Evolutionary conservation across 2,888 invertebrate species (phyloP).

Genomic region (Lasioglossum calceatum): DNA sequence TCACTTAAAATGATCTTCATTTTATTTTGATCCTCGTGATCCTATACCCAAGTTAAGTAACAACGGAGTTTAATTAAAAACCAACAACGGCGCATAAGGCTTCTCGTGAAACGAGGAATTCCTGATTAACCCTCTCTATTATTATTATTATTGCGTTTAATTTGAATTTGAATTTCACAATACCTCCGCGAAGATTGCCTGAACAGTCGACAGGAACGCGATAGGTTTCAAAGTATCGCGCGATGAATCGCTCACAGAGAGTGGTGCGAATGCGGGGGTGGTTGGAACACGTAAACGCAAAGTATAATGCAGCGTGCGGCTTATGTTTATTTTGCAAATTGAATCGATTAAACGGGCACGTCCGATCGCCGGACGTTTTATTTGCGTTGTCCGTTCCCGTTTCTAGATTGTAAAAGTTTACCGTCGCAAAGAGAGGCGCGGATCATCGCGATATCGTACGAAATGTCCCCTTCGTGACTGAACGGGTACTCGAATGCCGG

Average conservation of each 20-base stretch:
- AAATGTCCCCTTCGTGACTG: conserved; percentile 33
- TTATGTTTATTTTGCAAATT: conserved; percentile 4
- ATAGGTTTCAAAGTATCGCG: not conserved
- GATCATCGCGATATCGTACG: conserved; percentile 6
- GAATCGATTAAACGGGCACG: not conserved
- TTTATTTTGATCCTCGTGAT: not conserved
- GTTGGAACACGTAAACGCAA: not conserved
- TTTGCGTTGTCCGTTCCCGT: not conserved
- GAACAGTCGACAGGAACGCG: not conserved
- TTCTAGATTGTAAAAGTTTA: conserved; percentile 1
- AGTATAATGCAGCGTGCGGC: not conserved
- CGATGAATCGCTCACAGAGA: not conserved
- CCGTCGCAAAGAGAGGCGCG: not conserved
- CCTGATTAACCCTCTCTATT: not conserved
- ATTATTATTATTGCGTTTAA: not conserved
- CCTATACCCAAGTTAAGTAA: not conserved
- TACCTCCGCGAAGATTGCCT: not conserved
- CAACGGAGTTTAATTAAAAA: not conserved
- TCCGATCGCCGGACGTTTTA: not conserved
- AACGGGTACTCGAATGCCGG: conserved; percentile 14
- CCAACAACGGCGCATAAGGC: not conserved
- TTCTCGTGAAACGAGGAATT: not conserved
- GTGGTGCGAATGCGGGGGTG: not conserved
- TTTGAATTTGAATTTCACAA: not conserved
- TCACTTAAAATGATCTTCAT: not conserved